Conservation (phyloP, 2,888 invertebrate genomes). For the Cinara cedri region DNA sequence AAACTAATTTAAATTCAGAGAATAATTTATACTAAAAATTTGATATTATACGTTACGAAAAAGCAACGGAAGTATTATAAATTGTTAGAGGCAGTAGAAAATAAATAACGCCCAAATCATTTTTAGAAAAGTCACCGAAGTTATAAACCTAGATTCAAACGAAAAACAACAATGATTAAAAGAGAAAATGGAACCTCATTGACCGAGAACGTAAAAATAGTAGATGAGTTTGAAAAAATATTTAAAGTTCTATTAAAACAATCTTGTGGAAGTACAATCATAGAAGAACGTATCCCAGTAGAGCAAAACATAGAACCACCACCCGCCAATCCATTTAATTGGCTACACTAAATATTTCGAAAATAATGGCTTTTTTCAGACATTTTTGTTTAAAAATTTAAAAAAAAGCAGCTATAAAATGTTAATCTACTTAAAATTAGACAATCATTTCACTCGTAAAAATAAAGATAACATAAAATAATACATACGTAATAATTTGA, state of each 20-base stretch:
- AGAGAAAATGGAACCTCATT: neutral
- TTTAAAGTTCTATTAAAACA: conserved; percentile 11
- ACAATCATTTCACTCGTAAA: too few species aligned
- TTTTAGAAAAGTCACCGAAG: neutral
- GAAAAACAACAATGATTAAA: neutral
- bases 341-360: too few species aligned
- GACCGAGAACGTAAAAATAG: conserved; percentile 2
- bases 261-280: conserved; percentile 3
- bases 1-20: conserved; percentile 30
- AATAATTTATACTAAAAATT: neutral
- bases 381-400: too few species aligned
- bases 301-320: conserved; percentile 7
- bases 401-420: too few species aligned
- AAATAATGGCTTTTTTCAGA: too few species aligned
- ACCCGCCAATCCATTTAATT: too few species aligned
- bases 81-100: neutral
- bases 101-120: neutral
- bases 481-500: too few species aligned
- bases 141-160: neutral
- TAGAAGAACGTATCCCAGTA: conserved; percentile 17
- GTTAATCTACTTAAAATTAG: too few species aligned
- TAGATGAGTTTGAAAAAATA: conserved; percentile 22
- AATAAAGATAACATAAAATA: too few species aligned
- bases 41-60: neutral
- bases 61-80: neutral